A percentile compares a stretch with the other conserved stretches of the same genome.
Conservation (phyloP, 2,113 vertebrate genomes). For the Pitta sordida region DNA sequence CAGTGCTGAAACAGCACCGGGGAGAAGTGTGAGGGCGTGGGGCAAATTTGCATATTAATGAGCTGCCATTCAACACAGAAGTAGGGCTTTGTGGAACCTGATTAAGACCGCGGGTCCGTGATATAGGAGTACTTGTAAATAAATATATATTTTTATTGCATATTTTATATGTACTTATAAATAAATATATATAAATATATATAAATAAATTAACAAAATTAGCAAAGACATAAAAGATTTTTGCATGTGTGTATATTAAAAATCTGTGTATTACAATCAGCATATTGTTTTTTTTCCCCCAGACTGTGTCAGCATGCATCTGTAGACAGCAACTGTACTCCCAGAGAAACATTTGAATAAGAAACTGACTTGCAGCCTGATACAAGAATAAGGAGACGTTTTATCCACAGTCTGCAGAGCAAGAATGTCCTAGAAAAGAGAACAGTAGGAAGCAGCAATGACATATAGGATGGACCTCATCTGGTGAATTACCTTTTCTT, state of each 20-base stretch:
- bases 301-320: neutral
- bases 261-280: neutral
- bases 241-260: neutral
- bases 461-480: neutral
- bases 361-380: neutral
- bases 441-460: neutral
- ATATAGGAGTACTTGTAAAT: too few relatives aligned
- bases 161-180: too few relatives aligned
- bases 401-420: neutral
- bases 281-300: neutral
- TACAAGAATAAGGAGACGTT: neutral
- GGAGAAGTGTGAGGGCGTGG: too few relatives aligned
- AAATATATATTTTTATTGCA: too few relatives aligned
- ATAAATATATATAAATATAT: too few relatives aligned
- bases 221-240: neutral
- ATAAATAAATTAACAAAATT: neutral
- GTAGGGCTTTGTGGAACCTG: too few relatives aligned
- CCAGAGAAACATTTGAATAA: neutral
- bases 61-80: too few relatives aligned
- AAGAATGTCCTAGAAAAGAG: constrained; percentile 44
- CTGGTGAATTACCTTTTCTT: constrained; percentile 1
- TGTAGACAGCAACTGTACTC: neutral
- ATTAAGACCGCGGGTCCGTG: too few relatives aligned
- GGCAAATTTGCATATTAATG: too few relatives aligned
- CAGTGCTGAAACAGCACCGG: too few relatives aligned